Evolutionary conservation across 2,113 vertebrate genomes (phyloP), one percentile per base, ranked within the genome.

Genomic region (Perognathus longimembris): DNA sequence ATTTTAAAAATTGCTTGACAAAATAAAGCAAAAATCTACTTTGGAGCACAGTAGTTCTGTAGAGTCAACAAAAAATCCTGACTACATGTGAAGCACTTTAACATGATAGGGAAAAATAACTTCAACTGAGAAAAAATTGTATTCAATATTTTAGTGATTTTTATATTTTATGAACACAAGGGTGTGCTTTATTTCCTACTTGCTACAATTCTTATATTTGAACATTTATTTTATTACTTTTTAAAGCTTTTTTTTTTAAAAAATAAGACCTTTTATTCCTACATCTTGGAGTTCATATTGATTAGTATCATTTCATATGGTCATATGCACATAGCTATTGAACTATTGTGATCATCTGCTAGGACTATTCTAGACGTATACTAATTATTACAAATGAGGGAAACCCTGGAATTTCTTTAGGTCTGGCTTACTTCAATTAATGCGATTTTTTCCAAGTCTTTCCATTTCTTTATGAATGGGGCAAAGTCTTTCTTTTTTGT

Each of bases 1-100:
- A 75, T 38, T 87, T 83, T 83, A 30, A 86, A 93, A 89, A 92
- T 32, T 67, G 1, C 40, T 80, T 70, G 14, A 81, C 75, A 94
- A 61, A 82, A 26, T 50, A 73, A 83, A 7, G 12, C 3, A 45
- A 80, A 88, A 71, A 45, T 7, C 15, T 79, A 63, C 64, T 84
- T 84, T 24, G 79, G 10, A 92, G 28, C 45, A 83, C 61, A 67
- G 54, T 74, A 32, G 78, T 36, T 74, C 78, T 7, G 38, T 24
- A 40, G 11, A 75, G 1, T 79, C 26, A 69, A n/a, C 63, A 12
- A 14, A 67, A 7, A 78, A 0, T 38, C 2, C 21, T 61, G 59
- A 36, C 0, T n/a, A 30, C 79, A n/a, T 66, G 5, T 38, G 6
- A 10, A 5, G 3, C 5, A n/a, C n/a, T 66, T 86, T 59, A 90